Evolutionary conservation across 2,113 vertebrate genomes (phyloP).

Genomic region (Tragulus kanchil): DNA sequence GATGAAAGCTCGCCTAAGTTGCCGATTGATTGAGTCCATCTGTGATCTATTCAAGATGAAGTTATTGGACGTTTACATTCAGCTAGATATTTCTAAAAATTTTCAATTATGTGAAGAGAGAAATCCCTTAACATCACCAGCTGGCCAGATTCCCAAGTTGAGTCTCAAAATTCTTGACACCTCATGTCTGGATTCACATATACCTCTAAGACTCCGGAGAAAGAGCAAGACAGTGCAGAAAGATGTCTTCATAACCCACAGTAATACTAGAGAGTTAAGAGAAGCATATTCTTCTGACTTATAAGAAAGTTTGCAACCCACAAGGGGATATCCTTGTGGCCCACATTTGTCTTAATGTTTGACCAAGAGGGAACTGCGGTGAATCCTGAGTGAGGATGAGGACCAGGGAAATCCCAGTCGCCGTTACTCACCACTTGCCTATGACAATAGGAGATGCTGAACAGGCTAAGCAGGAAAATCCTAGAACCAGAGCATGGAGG

Average conservation of each 20-base stretch:
- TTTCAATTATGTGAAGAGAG: background rate
- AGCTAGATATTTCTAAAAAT: conserved; percentile 5
- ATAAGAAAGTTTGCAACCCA: background rate
- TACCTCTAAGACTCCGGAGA: background rate
- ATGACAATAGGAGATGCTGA: background rate
- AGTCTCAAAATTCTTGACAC: background rate
- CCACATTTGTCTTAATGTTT: background rate
- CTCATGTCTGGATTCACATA: background rate
- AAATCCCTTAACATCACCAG: background rate
- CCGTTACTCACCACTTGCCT: background rate
- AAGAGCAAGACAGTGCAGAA: background rate
- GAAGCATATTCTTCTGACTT: background rate
- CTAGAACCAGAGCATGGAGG: background rate
- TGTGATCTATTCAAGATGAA: background rate
- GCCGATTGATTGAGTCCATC: background rate
- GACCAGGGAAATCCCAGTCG: background rate
- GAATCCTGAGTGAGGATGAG: background rate
- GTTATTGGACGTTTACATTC: background rate
- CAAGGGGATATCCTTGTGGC: background rate
- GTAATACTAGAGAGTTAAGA: background rate
- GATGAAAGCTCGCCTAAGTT: background rate
- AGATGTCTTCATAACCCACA: background rate
- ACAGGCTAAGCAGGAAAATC: background rate
- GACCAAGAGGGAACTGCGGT: background rate
- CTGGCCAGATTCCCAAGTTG: background rate